These are phyloP conservation scores for Stenchaetothrips biformis DNA, from an alignment of 2,888 invertebrate species.

Conservation along the genomic window DNA sequence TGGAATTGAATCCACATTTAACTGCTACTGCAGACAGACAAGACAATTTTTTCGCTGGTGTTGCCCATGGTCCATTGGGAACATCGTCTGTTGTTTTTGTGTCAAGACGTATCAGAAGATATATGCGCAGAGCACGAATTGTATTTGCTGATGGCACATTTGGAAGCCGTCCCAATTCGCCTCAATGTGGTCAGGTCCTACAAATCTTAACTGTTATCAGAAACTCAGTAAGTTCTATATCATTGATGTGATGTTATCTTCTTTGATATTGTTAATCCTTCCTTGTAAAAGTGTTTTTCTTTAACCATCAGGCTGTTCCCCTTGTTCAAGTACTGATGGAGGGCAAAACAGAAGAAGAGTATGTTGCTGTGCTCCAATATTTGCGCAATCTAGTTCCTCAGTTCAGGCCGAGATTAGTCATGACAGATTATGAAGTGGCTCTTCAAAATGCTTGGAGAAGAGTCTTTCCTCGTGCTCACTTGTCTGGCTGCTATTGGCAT, in stretches of 20 bases:
- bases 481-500: neutral
- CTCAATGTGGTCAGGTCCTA: neutral
- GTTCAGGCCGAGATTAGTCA: neutral
- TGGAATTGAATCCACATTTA: neutral
- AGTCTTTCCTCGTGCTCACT: neutral
- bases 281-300: no score
- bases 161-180: neutral
- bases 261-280: neutral
- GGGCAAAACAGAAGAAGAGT: neutral
- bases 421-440: neutral
- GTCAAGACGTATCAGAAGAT: neutral
- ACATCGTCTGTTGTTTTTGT: neutral
- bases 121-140: neutral
- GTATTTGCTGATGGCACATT: neutral
- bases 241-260: neutral
- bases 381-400: neutral
- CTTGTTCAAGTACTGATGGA: neutral
- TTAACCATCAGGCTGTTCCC: neutral
- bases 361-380: neutral
- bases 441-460: neutral
- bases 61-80: neutral
- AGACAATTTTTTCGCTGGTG: neutral
- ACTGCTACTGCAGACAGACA: neutral
- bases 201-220: neutral
- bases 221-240: neutral